Base-by-base conservation (phyloP, 64 coral and sea anemone species). In the Dendrophyllia cribrosa region DNA sequence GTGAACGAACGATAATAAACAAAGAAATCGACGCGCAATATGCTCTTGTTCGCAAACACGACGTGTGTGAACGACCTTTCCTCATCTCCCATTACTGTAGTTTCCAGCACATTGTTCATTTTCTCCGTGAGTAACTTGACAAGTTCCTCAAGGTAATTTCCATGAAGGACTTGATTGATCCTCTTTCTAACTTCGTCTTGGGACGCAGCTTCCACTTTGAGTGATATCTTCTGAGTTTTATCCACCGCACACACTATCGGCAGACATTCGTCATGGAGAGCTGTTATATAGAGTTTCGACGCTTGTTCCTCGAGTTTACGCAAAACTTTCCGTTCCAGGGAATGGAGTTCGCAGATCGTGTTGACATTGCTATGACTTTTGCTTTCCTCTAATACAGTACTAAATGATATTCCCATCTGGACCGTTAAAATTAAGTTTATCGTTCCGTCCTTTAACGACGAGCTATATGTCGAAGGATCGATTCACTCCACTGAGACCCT, bases 31-130 rank as follows among this genome's bases (percentile, higher is more conserved):
- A 82, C 23, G 9, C 88, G 76, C 24, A 90, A 59, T 10, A 90
- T 61, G 58, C 62, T 82, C 43, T 90, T 90, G 62, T 90, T 82
- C n/a, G 88, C 75, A 66, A 70, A 90, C 3, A 90, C 88, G 15
- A 90, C 77, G 58, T 79, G 51, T 20, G 43, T 72, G 64, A 44
- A 63, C 13, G 20, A 72, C 17, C 45, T 69, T 72, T 82, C 88
- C 63, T 79, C 20, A 9, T 89, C 87, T 16, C 76, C 88, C 6
- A 45, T 65, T 8, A 75, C 55, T 58, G 60, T 23, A 25, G 23
- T 90, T 51, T 75, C 88, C 60, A 90, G 63, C 0, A 81, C 20
- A 19, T 68, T 77, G 59, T 90, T 70, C 11, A 90, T 1, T 19
- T 62, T 77, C 47, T 43, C 64, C 13, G 45, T 24, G 13, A 90